Conservation (phyloP, 2,113 vertebrate genomes). For the Taxidea taxus region DNA sequence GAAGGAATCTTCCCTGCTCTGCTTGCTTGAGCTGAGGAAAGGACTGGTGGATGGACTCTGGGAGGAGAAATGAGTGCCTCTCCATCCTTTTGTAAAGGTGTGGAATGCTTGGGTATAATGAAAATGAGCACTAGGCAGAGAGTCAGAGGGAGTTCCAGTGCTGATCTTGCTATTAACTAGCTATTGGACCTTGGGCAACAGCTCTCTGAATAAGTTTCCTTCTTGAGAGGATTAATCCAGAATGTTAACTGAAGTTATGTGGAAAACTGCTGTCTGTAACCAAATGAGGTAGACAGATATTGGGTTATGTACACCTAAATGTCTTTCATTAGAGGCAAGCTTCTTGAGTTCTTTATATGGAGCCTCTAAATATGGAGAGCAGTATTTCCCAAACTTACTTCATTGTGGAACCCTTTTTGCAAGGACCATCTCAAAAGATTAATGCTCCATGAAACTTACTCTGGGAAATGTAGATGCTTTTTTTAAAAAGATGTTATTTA, state of each 20-base stretch:
- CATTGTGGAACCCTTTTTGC: background rate
- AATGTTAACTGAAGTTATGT: background rate
- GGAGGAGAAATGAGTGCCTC: background rate
- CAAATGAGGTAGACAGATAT: background rate
- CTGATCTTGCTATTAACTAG: background rate
- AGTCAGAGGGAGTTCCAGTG: background rate
- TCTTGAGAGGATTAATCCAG: background rate
- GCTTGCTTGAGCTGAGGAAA: conserved; percentile 6
- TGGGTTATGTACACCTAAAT: background rate
- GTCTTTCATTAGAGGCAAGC: background rate
- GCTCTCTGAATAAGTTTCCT: background rate
- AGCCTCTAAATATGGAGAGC: background rate
- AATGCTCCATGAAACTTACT: background rate
- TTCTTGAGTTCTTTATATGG: background rate
- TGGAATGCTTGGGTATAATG: background rate
- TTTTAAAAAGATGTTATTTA: no score
- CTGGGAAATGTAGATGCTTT: background rate
- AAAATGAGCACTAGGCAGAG: background rate
- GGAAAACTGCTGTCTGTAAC: background rate
- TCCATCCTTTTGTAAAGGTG: background rate
- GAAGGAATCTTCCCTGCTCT: conserved; percentile 35
- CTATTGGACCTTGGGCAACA: background rate
- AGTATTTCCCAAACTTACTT: background rate
- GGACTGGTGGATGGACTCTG: background rate
- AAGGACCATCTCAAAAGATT: background rate